Conservation (phyloP, 2,797 vertebrate species). For the Pelobates cultripes region DNA sequence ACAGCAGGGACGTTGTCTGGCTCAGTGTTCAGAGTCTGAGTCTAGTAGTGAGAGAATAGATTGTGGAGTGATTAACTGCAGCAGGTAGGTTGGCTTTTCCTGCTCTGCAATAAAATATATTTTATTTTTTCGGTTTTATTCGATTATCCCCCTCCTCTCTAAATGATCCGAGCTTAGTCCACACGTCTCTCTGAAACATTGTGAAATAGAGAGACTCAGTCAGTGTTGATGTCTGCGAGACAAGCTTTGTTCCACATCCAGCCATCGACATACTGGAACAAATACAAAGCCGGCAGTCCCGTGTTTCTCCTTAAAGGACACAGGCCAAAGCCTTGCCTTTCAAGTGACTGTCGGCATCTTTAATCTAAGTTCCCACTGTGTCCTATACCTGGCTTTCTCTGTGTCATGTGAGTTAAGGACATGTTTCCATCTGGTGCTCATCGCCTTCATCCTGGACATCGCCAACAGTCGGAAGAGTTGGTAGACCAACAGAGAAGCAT, state of each 20-base stretch:
- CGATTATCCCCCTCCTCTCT: not conserved
- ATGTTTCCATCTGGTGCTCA: not conserved
- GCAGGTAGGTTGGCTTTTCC: too few species aligned
- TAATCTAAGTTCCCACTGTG: conserved; percentile 6
- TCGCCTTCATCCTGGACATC: not conserved
- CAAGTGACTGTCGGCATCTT: not conserved
- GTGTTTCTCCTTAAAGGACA: not conserved
- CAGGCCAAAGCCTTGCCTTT: not conserved
- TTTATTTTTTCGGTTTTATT: not conserved
- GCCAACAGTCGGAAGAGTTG: not conserved
- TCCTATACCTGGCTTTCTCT: conserved; percentile 5
- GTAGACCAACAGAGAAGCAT: not conserved
- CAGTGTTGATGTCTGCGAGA: conserved; percentile 8
- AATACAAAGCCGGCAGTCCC: too few species aligned
- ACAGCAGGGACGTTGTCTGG: too few species aligned
- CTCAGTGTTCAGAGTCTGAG: too few species aligned
- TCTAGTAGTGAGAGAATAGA: too few species aligned
- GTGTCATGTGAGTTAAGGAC: conserved; percentile 13
- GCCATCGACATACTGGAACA: too few species aligned
- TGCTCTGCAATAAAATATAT: too few species aligned
- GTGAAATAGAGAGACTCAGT: conserved; percentile 8
- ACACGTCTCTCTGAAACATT: not conserved
- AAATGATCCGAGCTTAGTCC: conserved; percentile 6
- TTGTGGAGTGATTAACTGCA: too few species aligned
- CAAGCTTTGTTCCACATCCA: not conserved